Base-by-base conservation (phyloP, 2,888 invertebrate species). In the Chloromyia formosa region DNA sequence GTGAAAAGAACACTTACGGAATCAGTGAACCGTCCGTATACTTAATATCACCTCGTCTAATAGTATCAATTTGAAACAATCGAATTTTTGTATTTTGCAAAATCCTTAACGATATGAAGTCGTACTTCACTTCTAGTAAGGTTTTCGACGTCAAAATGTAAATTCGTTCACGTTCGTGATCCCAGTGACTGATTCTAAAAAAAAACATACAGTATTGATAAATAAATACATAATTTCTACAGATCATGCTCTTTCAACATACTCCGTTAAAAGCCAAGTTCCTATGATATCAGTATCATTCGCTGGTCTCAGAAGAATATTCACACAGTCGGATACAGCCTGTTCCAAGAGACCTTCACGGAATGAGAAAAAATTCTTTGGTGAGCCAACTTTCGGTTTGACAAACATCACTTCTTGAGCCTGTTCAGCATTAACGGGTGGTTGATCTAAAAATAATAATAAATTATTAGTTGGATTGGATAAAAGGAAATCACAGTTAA, bases 241-340 rank as follows among this genome's bases (percentile, higher is more conserved):
- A 7, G 12, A 49, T 62, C 23, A 62, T 35, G 27, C 27, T 9
- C 27, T 23, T 62, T 10, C 7, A 60, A 87, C 90, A 85, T 87
- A 94, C 94, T 94, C 94, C 35, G 94, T 94, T 42, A 95, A 85
- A 74, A 95, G 86, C 92, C 94, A 95, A 54, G 91, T 90, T 53
- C 93, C 93, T 75, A 91, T 82, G 71, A 93, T 85, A 77, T 90
- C 89, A 35, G 93, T 93, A 84, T 93, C 93, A 54, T 87, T 83
- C 76, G 90, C 90, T 66, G 89, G 88, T 75, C 91, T 89, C 75
- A 93, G 82, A 53, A 93, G 83, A 16, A 86, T 88, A 0, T 89
- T 88, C 62, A 90, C 89, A 80, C 93, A 92, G 80, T 92, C 92
- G 74, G 89, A 88, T 54, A 93, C 88, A 1, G 94, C 94, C 78